phyloP scores from a whole-genome alignment of 1,140 invertebrate genomes.

The Adelges cooleyi region DNA sequence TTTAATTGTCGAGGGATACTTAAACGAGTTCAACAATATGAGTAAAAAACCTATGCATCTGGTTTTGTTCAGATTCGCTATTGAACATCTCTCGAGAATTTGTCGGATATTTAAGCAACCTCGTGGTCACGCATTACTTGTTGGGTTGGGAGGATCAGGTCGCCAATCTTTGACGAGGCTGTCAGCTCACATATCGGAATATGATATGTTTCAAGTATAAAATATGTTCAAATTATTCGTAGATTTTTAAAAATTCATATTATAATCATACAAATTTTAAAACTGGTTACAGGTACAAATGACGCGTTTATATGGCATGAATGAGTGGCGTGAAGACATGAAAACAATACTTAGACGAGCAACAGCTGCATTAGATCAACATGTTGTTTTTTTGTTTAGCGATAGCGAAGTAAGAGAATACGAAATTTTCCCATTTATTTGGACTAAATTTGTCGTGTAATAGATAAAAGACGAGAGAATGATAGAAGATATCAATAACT shows the following conservation, averaged over 20 bases:
- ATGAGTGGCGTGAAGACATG: conserved; percentile 85
- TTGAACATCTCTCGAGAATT: conserved; percentile 87
- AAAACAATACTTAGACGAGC: conserved; percentile 68
- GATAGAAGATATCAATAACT: conserved; percentile 86
- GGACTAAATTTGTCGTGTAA: neutral
- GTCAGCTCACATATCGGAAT: conserved; percentile 85
- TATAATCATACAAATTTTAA: too few relatives aligned
- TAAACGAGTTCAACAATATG: conserved; percentile 90
- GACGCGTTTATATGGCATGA: conserved; percentile 65
- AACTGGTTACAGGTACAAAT: conserved; percentile 67
- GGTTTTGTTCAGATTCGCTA: conserved; percentile 88
- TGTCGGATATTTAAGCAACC: conserved; percentile 85
- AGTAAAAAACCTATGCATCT: conserved; percentile 96
- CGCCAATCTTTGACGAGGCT: conserved; percentile 79
- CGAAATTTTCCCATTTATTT: too few relatives aligned
- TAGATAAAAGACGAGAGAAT: conserved; percentile 85
- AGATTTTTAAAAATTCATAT: neutral
- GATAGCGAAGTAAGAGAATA: conserved; percentile 73
- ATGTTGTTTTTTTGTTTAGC: conserved; percentile 82
- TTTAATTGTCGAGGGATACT: conserved; percentile 75
- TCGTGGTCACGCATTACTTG: conserved; percentile 67
- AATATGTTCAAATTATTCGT: neutral
- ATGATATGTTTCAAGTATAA: conserved; percentile 62
- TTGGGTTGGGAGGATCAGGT: conserved; percentile 86
- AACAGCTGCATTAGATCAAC: conserved; percentile 63